Evolutionary conservation across 2,113 vertebrate species (phyloP), one percentile per base, ranked within the genome.

Genomic region (Lates calcarifer): DNA sequence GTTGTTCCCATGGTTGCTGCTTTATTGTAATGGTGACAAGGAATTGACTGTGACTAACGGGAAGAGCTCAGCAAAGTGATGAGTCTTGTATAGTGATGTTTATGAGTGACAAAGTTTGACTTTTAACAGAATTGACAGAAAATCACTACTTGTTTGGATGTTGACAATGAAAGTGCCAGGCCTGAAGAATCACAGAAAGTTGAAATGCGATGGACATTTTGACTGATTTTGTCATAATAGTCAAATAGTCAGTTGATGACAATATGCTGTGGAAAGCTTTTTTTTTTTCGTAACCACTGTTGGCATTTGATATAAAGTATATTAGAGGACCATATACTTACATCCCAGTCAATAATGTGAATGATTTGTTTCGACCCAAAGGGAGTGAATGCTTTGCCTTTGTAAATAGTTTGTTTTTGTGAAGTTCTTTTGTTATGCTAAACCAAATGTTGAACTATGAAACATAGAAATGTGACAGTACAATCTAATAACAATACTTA

Each of bases 291-390:
- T 74, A 72, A 60, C 69, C 82, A 65, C 69, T 73, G 43, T 86
- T 60, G 28, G 35, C 72, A 74, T 82, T 86, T 90, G 72, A 81
- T 74, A 73, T 81, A 39, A 87, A 77, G 57, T 84, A 63, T 85
- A 79, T 83, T 90, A 75, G 64, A 82, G 81, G 84, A 88, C 37
- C 75, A 45, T 82, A 62, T 87, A 90, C 85, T 79, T 78, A 84
- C 86, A 91, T 93, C 90, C 92, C 93, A 80, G 77, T 86, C 61
- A 69, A 86, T 81, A 94, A 94, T 94, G 93, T 94, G 93, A 94
- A 94, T 67, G 77, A 67, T 75, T 73, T 85, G 74, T 90, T 85
- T 90, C 31, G 74, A 86, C 82, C 90, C 83, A 85, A 90, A 90
- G 87, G 89, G 85, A 90, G 90, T 78, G 75, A 91, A 82, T 28